Conservation (phyloP, 37 sponge, comb jelly and placozoan genomes). For the Aplysina aerophoba region DNA sequence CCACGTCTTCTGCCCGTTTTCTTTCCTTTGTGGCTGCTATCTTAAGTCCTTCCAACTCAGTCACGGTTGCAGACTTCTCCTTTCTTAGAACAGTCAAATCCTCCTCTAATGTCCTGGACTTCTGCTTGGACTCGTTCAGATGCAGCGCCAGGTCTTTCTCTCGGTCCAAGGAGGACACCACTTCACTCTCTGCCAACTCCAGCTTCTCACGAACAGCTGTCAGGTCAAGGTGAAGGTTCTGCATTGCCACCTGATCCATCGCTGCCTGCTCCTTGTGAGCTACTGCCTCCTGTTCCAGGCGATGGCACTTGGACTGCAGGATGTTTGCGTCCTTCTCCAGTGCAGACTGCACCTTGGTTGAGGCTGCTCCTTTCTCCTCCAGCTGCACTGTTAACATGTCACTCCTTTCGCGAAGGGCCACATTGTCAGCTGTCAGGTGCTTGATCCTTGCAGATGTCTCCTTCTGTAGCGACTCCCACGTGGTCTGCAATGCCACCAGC, state of each 20-base stretch:
- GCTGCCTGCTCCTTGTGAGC: background rate
- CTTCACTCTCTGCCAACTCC: background rate
- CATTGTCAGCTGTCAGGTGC: slow-evolving; percentile 14
- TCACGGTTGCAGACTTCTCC: background rate
- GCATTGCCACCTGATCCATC: background rate
- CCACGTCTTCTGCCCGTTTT: background rate
- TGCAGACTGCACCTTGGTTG: background rate
- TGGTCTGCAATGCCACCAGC: background rate
- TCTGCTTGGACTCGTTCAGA: background rate
- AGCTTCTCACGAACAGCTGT: background rate
- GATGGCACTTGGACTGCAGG: background rate
- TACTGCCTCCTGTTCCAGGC: background rate
- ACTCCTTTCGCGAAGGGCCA: background rate
- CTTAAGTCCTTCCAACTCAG: background rate
- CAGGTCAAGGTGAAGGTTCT: background rate
- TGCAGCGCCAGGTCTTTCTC: background rate
- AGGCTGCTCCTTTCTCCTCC: background rate
- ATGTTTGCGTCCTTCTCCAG: slow-evolving; percentile 4
- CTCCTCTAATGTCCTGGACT: background rate
- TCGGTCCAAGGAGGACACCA: background rate
- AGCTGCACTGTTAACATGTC: slow-evolving; percentile 6
- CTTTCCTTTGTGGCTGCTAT: background rate
- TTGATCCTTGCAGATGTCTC: slow-evolving; percentile 1
- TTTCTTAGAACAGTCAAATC: background rate
- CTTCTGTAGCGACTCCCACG: slow-evolving; percentile 16